Evolutionary conservation across 64 coral and sea anemone species (phyloP).

Genomic region (Actinia equina): DNA sequence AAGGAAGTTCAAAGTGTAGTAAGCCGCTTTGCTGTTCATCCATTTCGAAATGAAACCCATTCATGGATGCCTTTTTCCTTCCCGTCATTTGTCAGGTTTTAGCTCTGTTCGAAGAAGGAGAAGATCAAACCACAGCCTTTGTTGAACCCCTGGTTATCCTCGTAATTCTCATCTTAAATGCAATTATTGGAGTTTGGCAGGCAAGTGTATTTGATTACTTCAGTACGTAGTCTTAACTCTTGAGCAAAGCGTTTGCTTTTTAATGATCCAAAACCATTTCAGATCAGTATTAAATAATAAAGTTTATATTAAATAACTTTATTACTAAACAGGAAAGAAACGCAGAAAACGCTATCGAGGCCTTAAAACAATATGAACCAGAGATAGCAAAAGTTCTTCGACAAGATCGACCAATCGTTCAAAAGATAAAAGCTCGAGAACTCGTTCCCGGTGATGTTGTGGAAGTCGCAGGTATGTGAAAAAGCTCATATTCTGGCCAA

Average conservation of each 20-base stretch:
- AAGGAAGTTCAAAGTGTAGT: not conserved
- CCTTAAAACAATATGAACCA: slow-evolving; percentile 96
- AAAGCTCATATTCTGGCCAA: not conserved
- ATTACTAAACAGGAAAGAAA: slow-evolving; percentile 75
- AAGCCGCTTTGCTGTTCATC: not conserved
- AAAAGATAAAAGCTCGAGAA: slow-evolving; percentile 92
- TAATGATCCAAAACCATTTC: not conserved
- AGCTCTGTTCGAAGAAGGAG: slow-evolving; percentile 92
- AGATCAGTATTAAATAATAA: not conserved
- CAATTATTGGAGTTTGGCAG: slow-evolving; percentile 99
- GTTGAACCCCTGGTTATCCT: slow-evolving; percentile 96
- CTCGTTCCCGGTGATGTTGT: slow-evolving; percentile 96
- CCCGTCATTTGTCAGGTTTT: slow-evolving; percentile 70
- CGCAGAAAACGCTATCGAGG: slow-evolving; percentile 98
- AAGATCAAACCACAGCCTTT: slow-evolving; percentile 94
- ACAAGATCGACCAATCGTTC: slow-evolving; percentile 79
- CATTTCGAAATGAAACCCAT: slow-evolving; percentile 11
- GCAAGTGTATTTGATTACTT: slow-evolving; percentile 44
- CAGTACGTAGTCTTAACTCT: not conserved
- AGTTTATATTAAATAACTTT: not conserved
- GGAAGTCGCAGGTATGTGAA: slow-evolving; percentile 88
- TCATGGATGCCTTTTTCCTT: not conserved
- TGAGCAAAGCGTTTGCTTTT: not conserved
- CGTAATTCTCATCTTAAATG: slow-evolving; percentile 92
- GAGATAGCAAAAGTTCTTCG: slow-evolving; percentile 97